Percentiles rank a stretch among this genome's conserved stretches.
phyloP scores from a whole-genome alignment of 2,797 vertebrate genomes.

The Distichodus sexfasciatus region DNA sequence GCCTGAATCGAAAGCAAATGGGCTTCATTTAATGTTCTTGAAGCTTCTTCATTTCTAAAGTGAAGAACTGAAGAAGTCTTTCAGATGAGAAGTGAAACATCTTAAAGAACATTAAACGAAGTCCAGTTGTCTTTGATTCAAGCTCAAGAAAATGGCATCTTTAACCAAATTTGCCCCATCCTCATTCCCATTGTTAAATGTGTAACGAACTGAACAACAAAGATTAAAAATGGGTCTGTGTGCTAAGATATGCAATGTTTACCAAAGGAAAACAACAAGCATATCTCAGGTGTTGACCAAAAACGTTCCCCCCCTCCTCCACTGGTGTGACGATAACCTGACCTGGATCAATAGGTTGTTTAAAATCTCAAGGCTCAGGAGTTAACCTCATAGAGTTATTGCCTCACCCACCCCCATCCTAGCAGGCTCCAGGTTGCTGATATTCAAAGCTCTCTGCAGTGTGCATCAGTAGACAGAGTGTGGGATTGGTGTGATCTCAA shows the following conservation, averaged over 20 bases:
- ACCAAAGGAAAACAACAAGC: not conserved
- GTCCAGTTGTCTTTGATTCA: too few species aligned
- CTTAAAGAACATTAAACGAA: too few species aligned
- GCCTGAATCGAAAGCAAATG: too few species aligned
- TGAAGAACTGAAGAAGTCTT: too few species aligned
- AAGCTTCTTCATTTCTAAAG: too few species aligned
- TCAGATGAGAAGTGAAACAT: too few species aligned
- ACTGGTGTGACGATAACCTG: slow-evolving; percentile 32
- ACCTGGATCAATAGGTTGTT: slow-evolving; percentile 59
- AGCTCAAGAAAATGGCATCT: too few species aligned
- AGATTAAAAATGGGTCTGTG: too few species aligned
- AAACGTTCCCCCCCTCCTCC: not conserved
- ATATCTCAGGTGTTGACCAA: not conserved
- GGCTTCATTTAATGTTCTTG: too few species aligned
- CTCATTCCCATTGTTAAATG: too few species aligned
- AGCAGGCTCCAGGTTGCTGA: not conserved
- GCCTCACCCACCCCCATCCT: not conserved
- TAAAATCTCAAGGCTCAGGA: slow-evolving; percentile 49
- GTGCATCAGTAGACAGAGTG: slow-evolving; percentile 53
- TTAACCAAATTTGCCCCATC: too few species aligned
- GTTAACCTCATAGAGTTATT: slow-evolving; percentile 24
- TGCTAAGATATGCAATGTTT: not conserved
- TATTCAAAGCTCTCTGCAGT: not conserved
- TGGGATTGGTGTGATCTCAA: not conserved
- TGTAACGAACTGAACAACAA: too few species aligned